Evolutionary conservation across 2,888 invertebrate species (phyloP), one percentile per base, ranked within the genome.

Genomic region (Syritta pipiens): DNA sequence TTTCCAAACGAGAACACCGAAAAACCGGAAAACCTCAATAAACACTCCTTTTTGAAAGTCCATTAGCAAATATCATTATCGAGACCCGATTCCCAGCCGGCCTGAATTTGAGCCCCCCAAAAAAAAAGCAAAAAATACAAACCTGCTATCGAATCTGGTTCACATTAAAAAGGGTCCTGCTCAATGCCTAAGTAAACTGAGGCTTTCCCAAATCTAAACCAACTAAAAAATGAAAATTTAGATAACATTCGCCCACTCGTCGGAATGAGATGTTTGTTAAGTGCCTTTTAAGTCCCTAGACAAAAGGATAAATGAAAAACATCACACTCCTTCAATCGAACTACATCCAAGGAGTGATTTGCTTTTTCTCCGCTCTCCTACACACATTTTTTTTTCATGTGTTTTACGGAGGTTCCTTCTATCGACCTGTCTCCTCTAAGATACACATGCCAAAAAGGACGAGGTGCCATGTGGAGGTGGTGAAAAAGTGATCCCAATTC

Each of bases 1-100:
- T 57, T 57, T 57, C 19, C 57, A 57, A 42, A 40, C 9, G 19
- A 28, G 42, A 42, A 57, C n/a, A n/a, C n/a, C 2, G 26, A 1
- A 49, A 4, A 20, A 19, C 4, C 48, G 37, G 22, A 57, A 53
- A 53, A 30, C 74, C 51, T 59, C 44, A 59, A 77, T 53, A 53
- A 46, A 35, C 19, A 32, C 35, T 63, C 55, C 14, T 32, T 26
- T 35, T 51, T 32, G 19, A 63, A 5, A 71, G 32, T 32, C 71
- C 76, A 77, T 77, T 77, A 77, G 71, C 59, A 71, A 59, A 59
- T 51, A 63, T 57, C 62, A 48, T 59, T 48, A 60, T 48, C 71
- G 42, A 44, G 32, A 60, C 17, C 37, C 24, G 40, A 19, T 4
- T 32, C 10, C 32, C 55, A 17, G 19, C 55, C 35, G 37, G 24